A percentile compares a stretch with the other conserved stretches of the same genome.
Evolutionary conservation across 2,797 vertebrate genomes (phyloP).

Genomic region (Momotus momota): DNA sequence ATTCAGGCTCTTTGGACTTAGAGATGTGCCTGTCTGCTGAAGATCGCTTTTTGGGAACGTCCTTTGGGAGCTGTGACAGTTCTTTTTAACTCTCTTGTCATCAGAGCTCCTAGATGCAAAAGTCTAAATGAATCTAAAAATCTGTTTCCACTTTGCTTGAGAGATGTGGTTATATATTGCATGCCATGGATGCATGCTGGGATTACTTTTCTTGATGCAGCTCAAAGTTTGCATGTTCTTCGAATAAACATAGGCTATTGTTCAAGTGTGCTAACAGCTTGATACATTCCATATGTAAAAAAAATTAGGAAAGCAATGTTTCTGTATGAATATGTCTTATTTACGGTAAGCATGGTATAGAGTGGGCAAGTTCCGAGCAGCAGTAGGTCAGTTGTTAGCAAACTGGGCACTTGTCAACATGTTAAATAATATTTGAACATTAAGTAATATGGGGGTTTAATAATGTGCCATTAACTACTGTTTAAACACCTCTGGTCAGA

Average conservation of each 20-base stretch:
- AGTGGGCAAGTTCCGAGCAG: conserved; percentile 55
- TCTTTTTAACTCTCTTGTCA: not conserved
- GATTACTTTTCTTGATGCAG: not conserved
- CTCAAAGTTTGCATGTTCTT: not conserved
- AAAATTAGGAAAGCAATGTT: not conserved
- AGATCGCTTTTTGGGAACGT: not conserved
- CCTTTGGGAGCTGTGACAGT: not conserved
- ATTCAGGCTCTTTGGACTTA: not conserved
- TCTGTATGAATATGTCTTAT: conserved; percentile 22
- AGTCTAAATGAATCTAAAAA: not conserved
- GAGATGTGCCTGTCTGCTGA: not conserved
- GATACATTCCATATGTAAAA: not conserved
- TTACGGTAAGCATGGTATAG: conserved; percentile 61
- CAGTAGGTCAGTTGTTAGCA: conserved; percentile 62
- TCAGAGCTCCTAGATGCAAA: not conserved
- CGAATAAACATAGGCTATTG: not conserved
- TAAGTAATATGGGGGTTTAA: conserved; percentile 68
- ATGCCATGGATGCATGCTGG: accelerated
- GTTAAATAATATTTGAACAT: conserved; percentile 73
- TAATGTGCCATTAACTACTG: conserved; percentile 69
- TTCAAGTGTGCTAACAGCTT: not conserved
- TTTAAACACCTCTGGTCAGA: conserved; percentile 67
- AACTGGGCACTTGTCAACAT: conserved; percentile 65
- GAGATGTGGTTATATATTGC: not conserved
- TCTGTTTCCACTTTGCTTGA: accelerated